Base-by-base conservation (phyloP, 2,113 vertebrate genomes). In the Alexandromys fortis region DNA sequence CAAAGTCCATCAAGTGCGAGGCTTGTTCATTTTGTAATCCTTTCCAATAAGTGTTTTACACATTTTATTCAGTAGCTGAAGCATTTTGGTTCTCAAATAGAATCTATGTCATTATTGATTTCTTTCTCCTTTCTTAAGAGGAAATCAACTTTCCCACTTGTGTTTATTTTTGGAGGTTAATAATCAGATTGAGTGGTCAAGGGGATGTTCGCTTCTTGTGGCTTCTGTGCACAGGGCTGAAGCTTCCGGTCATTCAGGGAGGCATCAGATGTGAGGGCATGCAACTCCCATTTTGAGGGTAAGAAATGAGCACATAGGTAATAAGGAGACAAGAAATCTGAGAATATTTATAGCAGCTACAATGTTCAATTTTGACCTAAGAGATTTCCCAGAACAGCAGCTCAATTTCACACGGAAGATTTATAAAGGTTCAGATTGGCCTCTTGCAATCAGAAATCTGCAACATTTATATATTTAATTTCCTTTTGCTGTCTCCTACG, bases 151-250 rank as follows among this genome's bases (percentile, higher is more conserved):
- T 97, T 94, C 79, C 70, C 97, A 93, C 70, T 87, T 89, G 76
- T 86, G 79, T 90, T 98, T 97, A 95, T 98, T 98, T 98, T 97
- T 97, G 97, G 93, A 96, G 65, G 78, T 93, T 98, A 98, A 97
- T 97, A 95, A 96, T 95, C 86, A 87, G 77, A 94, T 95, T 92
- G 82, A 89, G 76, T 77, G 72, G 88, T 96, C 95, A 97, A 95
- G 35, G 91, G 81, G 35, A 91, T 87, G 42, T 67, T 96, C 90
- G 47, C 35, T 92, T 89, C 55, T 97, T 92, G 88, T 58, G 97
- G 97, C 95, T 95, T 91, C 86, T 95, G 2, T 82, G 47, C 17
- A 81, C 78, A 89, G 45, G 63, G 13, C 19, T 89, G 14, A 81
- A 76, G 91, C 63, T 97, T 97, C 97, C 49, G 26, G 63, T 73